Evolutionary conservation across 37 sponge, comb jelly and placozoan species (phyloP), one percentile per base, ranked within the genome.

Genomic region (Diacarnus erythraeanus): DNA sequence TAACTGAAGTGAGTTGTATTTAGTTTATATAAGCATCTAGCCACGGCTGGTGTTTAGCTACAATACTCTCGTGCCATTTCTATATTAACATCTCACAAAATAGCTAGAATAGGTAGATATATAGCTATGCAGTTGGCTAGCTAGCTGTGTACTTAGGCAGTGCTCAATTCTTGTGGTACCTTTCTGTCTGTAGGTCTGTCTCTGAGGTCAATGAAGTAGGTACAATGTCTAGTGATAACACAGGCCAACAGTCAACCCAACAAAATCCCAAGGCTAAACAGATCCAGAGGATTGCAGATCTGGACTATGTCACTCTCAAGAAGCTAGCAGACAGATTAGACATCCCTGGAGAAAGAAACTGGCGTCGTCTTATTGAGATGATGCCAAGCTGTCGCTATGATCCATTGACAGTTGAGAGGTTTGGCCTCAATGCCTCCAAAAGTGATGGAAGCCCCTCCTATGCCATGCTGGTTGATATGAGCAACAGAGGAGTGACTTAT

Each of bases 401-500:
- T 35, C 38, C 56, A 15, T 26, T 70, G 3, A 80, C 85, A 21
- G 83, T 88, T 15, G 82, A 81, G 23, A 77, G 40, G 4, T 77
- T 88, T 72, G 83, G 59, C 0, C 36, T 84, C 64, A 75, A 75
- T 39, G 84, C 71, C 9, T 58, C 66, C 57, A 71, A 80, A 26
- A 78, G 51, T 18, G 80, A 84, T 44, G 93, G 93, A 23, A 92
- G 89, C 44, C 89, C 93, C 0, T 82, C 65, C 3, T 92, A 92
- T 58, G 71, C 81, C 20, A 63, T 92, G 26, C 82, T 92, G 12
- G 67, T 81, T 2, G 89, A 88, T 65, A 76, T 92, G 78, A 77
- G 82, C 42, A 92, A 88, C 42, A 71, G 89, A 2, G 81, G 89
- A 35, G 64, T 84, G 10, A 75, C 75, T 20, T 75, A 79, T 23